Evolutionary conservation across 2,888 invertebrate genomes (phyloP), one percentile per base, ranked within the genome.

Genomic region (Drosophila macrothrix): DNA sequence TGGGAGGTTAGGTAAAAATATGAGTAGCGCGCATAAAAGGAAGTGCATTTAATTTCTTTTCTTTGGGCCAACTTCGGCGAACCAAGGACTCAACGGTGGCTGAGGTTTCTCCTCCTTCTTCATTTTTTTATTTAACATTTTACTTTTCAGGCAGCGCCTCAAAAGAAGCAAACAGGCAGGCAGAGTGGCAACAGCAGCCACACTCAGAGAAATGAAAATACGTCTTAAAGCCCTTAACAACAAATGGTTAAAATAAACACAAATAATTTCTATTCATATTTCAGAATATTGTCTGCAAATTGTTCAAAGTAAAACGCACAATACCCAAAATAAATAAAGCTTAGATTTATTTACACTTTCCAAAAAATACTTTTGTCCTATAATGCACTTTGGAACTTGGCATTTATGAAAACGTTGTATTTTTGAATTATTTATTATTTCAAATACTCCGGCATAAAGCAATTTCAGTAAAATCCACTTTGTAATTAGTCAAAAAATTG

Each of bases 21-120:
- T 85, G 88, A 87, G 90, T 67, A 55, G 72, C 71, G 74, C 79
- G 73, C 84, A 90, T 85, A 90, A 87, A 87, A 85, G 90, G 88
- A 88, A 87, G 90, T 90, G 90, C 87, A 87, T 87, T 87, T 90
- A 90, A 87, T 90, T 86, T 90, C 81, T 90, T 86, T 86, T 88
- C 90, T 90, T 83, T 89, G 76, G 29, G 56, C 75, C 62, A 58
- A 71, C 58, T 75, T 65, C 54, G 59, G 50, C 43, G 52, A 25
- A 50, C 50, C 41, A 66, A 37, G 63, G 22, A 53, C 25, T 54
- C 56, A 29, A 55, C 37, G 65, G n/a, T n/a, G 10, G 41, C 19
- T 43, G 43, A 14, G 52, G 9, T 25, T 54, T 56, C 28, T 56
- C 19, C 16, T 2, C 5, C 22, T 37, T 6, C 19, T 10, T 10